Conservation (phyloP, 2,888 invertebrate genomes). For the Synergus laeviventris region DNA sequence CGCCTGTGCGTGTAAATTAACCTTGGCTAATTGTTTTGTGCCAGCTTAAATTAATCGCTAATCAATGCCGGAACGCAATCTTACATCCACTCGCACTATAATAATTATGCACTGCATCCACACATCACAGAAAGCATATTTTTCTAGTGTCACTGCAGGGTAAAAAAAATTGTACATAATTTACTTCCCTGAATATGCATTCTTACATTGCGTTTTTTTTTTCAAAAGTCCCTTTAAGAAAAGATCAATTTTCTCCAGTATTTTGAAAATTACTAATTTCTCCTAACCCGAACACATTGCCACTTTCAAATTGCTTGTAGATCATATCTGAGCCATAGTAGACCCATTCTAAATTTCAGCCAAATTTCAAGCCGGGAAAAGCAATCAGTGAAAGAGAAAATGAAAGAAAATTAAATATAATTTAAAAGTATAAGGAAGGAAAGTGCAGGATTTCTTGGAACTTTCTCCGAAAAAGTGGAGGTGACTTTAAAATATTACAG, state of each 20-base stretch:
- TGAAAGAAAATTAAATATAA: conserved; percentile 35
- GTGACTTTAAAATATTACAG: conserved; percentile 56
- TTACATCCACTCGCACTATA: conserved; percentile 38
- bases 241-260: conserved; percentile 2
- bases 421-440: conserved; percentile 42
- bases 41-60: conserved; percentile 63
- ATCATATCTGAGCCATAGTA: conserved; percentile 81
- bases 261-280: conserved; percentile 51
- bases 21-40: conserved; percentile 62
- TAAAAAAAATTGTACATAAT: background rate
- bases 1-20: conserved; percentile 61
- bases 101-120: conserved; percentile 35
- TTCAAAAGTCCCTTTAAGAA: background rate
- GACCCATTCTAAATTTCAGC: conserved; percentile 73
- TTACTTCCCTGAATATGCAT: background rate
- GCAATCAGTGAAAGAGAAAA: conserved; percentile 59
- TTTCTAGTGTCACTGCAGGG: background rate
- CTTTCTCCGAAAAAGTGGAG: conserved; percentile 43
- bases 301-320: conserved; percentile 79
- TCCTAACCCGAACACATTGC: conserved; percentile 75
- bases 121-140: conserved; percentile 19
- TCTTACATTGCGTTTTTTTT: background rate
- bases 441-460: conserved; percentile 41
- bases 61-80: conserved; percentile 57
- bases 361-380: conserved; percentile 77